These are phyloP conservation scores for Mimachlamys varia DNA, from an alignment of 2,888 invertebrate genomes.

Conservation along the genomic window DNA sequence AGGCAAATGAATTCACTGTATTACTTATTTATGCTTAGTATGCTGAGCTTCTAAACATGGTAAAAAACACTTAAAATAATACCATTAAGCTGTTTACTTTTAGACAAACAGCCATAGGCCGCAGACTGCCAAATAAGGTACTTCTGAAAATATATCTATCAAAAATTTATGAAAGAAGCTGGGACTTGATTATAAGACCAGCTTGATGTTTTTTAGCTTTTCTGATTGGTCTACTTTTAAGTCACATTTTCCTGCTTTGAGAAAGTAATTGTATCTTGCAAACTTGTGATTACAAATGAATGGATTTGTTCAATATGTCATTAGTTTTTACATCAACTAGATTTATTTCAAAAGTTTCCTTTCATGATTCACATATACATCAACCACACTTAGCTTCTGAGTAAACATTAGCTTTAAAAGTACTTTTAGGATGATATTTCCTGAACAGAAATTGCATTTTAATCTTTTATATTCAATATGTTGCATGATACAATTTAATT, in stretches of 20 bases:
- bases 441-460: not conserved
- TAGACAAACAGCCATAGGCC: too few species aligned
- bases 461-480: not conserved
- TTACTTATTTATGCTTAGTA: too few species aligned
- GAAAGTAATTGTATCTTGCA: not conserved
- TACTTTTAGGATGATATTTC: not conserved
- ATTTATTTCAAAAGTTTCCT: not conserved
- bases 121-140: not conserved
- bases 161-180: too few species aligned
- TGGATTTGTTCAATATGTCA: not conserved
- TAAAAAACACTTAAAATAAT: too few species aligned
- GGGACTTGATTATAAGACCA: too few species aligned
- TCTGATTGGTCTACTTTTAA: too few species aligned
- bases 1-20: too few species aligned
- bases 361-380: not conserved
- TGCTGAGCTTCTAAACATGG: too few species aligned
- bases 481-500: not conserved
- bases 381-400: not conserved
- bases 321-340: not conserved
- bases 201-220: too few species aligned
- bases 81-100: too few species aligned
- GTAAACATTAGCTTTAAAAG: not conserved
- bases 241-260: not conserved
- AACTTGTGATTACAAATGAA: not conserved
- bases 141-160: too few species aligned